Evolutionary conservation across 2,113 vertebrate species (phyloP), one percentile per base, ranked within the genome.

Genomic region (Oceanites oceanicus): DNA sequence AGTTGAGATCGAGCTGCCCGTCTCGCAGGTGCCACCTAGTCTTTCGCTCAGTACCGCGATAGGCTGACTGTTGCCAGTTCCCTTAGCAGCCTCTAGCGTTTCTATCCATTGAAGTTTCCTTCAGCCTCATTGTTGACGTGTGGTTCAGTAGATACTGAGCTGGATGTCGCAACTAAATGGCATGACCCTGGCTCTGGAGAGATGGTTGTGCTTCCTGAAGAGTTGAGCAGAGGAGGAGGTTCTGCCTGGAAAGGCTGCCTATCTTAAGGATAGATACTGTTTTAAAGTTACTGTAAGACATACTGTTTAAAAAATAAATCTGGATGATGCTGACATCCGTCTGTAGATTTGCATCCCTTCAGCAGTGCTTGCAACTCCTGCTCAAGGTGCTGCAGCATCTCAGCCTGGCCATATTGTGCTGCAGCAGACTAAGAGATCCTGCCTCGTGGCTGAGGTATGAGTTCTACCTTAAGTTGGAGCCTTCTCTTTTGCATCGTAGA

Each of bases 251-350:
- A 67, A 52, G 65, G 63, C 68, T 73, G 16, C 19, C 34, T 56
- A 1, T 40, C 4, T 1, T 27, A n/a, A 76, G 36, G 47, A 8
- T 3, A 12, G 25, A 13, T 6, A 6, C 29, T 45, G 25, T 44
- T 75, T 81, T 74, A 30, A 42, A 67, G 26, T 17, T 59, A 11
- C 44, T 87, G 0, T 34, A 45, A 86, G 75, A 36, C 30, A 26
- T 10, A 13, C 5, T 74, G 44, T 59, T 93, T 56, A 26, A 62
- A 67, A 71, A 67, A 5, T 19, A 26, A 71, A 44, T 19, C 15
- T 73, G 71, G 59, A 3, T 74, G 25, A 34, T 44, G 73, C 70
- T 81, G 61, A 42, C 0, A 2, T 42, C 53, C 4, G 0, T 13
- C n/a, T 74, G 30, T 47, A 29, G 42, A 18, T 12, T 75, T 42